Evolutionary conservation across 2,113 vertebrate genomes (phyloP).

Genomic region (Onychorhynchus coronatus): DNA sequence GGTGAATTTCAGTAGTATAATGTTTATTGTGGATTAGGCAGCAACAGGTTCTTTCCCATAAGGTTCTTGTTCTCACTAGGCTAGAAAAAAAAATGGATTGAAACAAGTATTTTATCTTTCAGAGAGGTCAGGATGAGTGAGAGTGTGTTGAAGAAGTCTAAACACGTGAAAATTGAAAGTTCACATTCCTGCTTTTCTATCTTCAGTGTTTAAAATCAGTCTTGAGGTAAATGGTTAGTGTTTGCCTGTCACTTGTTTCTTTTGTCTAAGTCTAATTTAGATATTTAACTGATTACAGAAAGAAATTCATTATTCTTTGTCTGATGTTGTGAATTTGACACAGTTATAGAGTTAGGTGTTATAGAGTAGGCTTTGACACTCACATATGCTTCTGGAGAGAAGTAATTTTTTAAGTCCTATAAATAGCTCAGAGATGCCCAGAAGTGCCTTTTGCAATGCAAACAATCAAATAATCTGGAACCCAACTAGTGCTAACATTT

Average conservation of each 20-base stretch:
- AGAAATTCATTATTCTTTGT: neutral
- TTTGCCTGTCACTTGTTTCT: neutral
- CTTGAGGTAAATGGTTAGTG: neutral
- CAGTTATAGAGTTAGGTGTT: too few species aligned
- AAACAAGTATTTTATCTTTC: neutral
- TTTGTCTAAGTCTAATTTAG: neutral
- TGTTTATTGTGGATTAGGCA: neutral
- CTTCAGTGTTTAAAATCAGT: neutral
- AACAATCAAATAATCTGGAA: neutral
- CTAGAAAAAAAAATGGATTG: neutral
- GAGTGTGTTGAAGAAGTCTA: neutral
- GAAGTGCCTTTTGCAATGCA: neutral
- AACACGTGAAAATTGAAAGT: conserved; percentile 10
- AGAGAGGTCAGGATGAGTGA: neutral
- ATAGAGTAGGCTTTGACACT: neutral
- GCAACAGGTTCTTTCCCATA: neutral
- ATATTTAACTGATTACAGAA: neutral
- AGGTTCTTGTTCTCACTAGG: neutral
- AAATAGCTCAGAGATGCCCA: neutral
- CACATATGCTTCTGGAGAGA: neutral
- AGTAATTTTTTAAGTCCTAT: neutral
- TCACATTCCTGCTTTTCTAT: neutral
- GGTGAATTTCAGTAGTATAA: neutral
- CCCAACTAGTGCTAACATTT: neutral
- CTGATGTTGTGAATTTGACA: neutral